Conservation (phyloP, 2,888 invertebrate genomes). For the Stenoptilia bipunctidactyla region DNA sequence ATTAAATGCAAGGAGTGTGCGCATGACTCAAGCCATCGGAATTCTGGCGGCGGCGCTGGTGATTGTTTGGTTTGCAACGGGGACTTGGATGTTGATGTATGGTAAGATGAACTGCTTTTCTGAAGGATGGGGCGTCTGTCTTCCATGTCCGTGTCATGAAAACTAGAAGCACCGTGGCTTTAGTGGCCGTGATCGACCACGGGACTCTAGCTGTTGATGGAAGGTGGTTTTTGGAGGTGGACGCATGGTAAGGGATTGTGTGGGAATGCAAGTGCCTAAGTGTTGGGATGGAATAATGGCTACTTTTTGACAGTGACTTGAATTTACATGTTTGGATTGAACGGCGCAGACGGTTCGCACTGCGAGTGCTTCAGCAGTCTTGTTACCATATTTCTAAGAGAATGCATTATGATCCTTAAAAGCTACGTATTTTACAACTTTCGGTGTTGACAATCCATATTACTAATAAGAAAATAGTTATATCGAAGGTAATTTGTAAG, state of each 20-base stretch:
- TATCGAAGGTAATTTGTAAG: no score
- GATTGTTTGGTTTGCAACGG: constrained; percentile 97
- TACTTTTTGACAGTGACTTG: constrained; percentile 90
- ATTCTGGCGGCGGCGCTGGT: constrained; percentile 96
- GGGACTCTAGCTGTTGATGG: constrained; percentile 80
- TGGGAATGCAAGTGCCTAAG: constrained; percentile 93
- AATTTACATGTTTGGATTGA: no score
- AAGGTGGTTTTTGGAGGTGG: constrained; percentile 93
- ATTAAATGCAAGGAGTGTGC: constrained; percentile 85
- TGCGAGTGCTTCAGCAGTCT: no score
- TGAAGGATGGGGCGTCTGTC: neutral
- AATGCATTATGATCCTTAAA: no score
- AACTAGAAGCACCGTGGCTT: constrained; percentile 97
- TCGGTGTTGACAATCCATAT: no score
- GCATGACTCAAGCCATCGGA: constrained; percentile 94
- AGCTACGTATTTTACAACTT: no score
- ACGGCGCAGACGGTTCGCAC: no score
- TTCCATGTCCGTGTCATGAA: constrained; percentile 87
- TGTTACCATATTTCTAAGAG: no score
- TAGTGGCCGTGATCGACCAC: constrained; percentile 72
- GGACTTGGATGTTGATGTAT: constrained; percentile 98
- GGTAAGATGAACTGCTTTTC: constrained; percentile 67
- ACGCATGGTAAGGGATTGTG: constrained; percentile 92
- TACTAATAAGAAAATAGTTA: no score
- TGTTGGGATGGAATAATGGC: constrained; percentile 99